These are phyloP conservation scores for Morelia viridis DNA, from an alignment of 2,797 vertebrate species.

Conservation along the genomic window DNA sequence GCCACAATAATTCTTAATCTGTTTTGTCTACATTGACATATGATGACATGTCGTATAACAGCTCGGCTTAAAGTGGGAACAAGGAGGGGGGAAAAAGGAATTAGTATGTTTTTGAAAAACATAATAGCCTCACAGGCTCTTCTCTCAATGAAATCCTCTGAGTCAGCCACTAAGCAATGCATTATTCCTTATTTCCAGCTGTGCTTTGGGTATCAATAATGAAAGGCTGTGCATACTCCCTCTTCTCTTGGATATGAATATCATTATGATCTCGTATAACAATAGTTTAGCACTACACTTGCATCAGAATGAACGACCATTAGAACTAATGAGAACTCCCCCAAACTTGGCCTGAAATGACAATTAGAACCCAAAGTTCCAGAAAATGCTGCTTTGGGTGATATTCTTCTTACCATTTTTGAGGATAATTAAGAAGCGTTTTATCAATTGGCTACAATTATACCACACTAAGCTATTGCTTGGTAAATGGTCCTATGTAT, in stretches of 20 bases:
- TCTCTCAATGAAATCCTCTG: background rate
- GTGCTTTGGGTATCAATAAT: background rate
- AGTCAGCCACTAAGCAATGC: background rate
- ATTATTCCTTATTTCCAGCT: background rate
- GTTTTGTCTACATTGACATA: background rate
- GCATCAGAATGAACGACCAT: background rate
- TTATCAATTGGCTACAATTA: background rate
- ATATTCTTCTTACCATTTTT: background rate
- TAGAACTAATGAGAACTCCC: no score
- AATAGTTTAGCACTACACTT: background rate
- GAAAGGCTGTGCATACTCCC: background rate
- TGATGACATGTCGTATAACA: background rate
- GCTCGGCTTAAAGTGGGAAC: background rate
- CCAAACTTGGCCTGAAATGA: background rate
- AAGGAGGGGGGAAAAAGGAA: background rate
- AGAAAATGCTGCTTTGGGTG: no score
- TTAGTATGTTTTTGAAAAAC: background rate
- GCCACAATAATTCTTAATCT: background rate
- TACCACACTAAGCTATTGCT: background rate
- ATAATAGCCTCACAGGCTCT: background rate
- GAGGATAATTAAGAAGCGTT: background rate
- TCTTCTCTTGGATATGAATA: background rate
- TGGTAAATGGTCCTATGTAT: background rate
- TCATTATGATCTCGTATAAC: background rate
- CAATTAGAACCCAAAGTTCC: background rate